These are phyloP conservation scores for Calidris pugnax DNA, from an alignment of 2,113 vertebrate genomes.

Conservation along the genomic window DNA sequence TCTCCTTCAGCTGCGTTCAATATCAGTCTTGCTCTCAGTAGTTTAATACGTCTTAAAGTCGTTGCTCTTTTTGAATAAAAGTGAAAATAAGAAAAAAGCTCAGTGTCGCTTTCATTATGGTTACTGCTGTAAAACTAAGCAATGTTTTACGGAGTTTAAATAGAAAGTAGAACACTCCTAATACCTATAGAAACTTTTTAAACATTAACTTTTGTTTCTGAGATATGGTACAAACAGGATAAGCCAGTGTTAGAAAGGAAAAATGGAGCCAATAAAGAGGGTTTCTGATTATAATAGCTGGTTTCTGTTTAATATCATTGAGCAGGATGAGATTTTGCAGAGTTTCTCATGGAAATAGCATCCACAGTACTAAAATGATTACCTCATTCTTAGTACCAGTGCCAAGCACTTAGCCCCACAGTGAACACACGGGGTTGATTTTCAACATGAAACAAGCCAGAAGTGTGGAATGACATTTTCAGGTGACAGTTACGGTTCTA, in stretches of 20 bases:
- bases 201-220: constrained; percentile 58
- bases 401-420: constrained; percentile 79
- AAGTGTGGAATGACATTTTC: constrained; percentile 79
- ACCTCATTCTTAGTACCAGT: constrained; percentile 78
- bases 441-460: constrained; percentile 83
- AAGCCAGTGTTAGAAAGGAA: constrained; percentile 55
- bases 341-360: constrained; percentile 85
- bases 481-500: constrained; percentile 86
- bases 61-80: background rate
- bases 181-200: background rate
- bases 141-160: background rate
- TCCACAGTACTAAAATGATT: constrained; percentile 75
- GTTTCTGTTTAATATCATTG: constrained; percentile 86
- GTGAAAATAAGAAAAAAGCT: background rate
- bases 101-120: background rate
- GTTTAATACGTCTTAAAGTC: background rate
- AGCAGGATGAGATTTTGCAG: constrained; percentile 73
- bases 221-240: constrained; percentile 40
- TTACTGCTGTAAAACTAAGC: background rate
- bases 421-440: constrained; percentile 69
- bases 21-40: background rate
- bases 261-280: constrained; percentile 63
- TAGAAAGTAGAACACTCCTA: background rate
- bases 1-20: background rate
- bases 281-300: constrained; percentile 70